phyloP scores from a whole-genome alignment of 2,888 invertebrate species.

The Nymphalis urticae region DNA sequence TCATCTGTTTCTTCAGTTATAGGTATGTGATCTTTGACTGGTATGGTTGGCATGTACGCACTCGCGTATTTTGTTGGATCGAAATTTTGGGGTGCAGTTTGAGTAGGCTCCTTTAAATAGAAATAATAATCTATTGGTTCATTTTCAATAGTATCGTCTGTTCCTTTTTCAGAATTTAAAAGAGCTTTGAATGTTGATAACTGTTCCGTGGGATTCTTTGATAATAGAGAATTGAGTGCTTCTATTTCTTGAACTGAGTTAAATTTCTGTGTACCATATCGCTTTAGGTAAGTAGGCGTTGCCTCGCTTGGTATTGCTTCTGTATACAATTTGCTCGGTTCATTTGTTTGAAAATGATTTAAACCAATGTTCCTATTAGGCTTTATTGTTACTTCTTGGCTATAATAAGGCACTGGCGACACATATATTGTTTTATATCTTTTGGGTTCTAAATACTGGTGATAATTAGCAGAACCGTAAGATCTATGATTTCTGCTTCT shows the following conservation, averaged over 20 bases:
- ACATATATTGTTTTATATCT: constrained; percentile 56
- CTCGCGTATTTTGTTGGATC: constrained; percentile 52
- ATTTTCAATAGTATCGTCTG: constrained; percentile 47
- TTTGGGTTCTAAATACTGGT: constrained; percentile 54
- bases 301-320: constrained; percentile 57
- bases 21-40: constrained; percentile 65
- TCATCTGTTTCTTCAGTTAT: constrained; percentile 73
- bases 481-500: constrained; percentile 72
- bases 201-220: constrained; percentile 74
- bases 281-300: constrained; percentile 62
- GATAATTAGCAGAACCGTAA: constrained; percentile 60
- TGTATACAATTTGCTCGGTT: constrained; percentile 51
- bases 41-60: constrained; percentile 46
- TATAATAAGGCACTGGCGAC: constrained; percentile 57
- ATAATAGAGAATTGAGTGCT: constrained; percentile 70
- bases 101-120: constrained; percentile 58
- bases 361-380: constrained; percentile 65
- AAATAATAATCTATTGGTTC: constrained; percentile 67
- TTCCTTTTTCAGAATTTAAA: constrained; percentile 50
- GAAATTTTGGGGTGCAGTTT: constrained; percentile 46
- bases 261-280: constrained; percentile 59
- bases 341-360: constrained; percentile 43
- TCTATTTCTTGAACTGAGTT: constrained; percentile 66
- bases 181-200: constrained; percentile 74
- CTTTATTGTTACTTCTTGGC: constrained; percentile 70